Evolutionary conservation across 2,113 vertebrate genomes (phyloP).

Genomic region (Dasyprocta punctata): DNA sequence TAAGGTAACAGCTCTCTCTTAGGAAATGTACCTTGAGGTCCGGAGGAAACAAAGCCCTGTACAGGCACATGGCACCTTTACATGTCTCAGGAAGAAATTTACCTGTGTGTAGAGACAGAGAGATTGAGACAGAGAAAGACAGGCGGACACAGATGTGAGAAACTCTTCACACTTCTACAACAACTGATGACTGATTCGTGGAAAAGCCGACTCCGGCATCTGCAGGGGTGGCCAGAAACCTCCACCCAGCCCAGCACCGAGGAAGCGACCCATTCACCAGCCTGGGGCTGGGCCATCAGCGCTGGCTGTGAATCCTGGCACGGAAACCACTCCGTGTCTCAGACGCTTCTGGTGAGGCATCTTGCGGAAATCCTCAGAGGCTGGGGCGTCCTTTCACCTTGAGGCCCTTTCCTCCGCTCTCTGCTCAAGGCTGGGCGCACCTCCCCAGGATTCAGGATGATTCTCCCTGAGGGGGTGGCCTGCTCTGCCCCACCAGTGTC

Average conservation of each 20-base stretch:
- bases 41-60: background rate
- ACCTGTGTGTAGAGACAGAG: background rate
- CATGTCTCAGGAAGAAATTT: background rate
- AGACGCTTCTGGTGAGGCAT: background rate
- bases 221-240: background rate
- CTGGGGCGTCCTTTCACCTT: background rate
- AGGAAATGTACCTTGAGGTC: background rate
- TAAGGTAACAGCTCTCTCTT: background rate
- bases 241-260: background rate
- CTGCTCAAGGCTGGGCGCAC: background rate
- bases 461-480: background rate
- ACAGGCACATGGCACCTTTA: background rate
- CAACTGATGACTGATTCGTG: background rate
- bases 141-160: background rate
- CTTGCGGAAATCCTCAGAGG: no score
- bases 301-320: background rate
- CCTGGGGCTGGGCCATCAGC: no score
- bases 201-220: background rate
- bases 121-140: background rate
- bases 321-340: background rate
- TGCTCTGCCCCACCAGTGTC: background rate
- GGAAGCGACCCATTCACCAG: no score
- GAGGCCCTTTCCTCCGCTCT: background rate
- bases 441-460: background rate
- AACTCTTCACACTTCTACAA: background rate